Evolutionary conservation across 1,140 invertebrate species (phyloP), one percentile per base, ranked within the genome.

Genomic region (Antheraea mylitta): DNA sequence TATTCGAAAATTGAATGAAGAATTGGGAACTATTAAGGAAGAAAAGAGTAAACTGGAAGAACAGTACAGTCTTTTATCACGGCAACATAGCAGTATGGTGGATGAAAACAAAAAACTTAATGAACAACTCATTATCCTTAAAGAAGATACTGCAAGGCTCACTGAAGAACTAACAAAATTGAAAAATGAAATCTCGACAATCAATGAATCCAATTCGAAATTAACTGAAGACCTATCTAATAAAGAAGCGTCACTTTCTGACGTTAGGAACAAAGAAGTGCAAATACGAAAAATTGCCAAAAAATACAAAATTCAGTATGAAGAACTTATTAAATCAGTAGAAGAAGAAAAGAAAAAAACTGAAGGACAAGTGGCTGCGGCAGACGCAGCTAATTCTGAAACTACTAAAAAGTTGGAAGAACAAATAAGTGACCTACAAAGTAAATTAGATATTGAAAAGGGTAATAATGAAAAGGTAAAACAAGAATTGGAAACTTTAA

Each of bases 281-380:
- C 96, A 98, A 92, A 95, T 99, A 61, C 94, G 97, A 74, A 97
- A 97, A 84, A 98, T 99, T 82, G 98, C 97, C 3, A 96, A 98
- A 73, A 98, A 98, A 79, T 99, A 99, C 82, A 98, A 98, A 86
- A 95, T 95, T 7, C 96, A 97, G 78, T 97, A 94, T 81, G 96
- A 97, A 82, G 96, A 97, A 72, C 84, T 94, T 45, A 89, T 92
- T 0, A 96, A 95, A 82, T 92, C 92, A 6, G 87, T 94, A 5
- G 95, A 96, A 80, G 94, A 95, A 75, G 94, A 93, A 71, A 93
- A 93, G 82, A 93, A 93, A 74, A 94, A 93, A 72, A 85, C 78
- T 22, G 93, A 94, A 81, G 88, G 92, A 18, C 90, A 92, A 74
- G 88, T 82, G 66, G 85, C 74, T 22, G 90, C 82, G 67, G 84